Evolutionary conservation across 2,797 vertebrate species (phyloP), one percentile per base, ranked within the genome.

Genomic region (Microcaecilia unicolor): DNA sequence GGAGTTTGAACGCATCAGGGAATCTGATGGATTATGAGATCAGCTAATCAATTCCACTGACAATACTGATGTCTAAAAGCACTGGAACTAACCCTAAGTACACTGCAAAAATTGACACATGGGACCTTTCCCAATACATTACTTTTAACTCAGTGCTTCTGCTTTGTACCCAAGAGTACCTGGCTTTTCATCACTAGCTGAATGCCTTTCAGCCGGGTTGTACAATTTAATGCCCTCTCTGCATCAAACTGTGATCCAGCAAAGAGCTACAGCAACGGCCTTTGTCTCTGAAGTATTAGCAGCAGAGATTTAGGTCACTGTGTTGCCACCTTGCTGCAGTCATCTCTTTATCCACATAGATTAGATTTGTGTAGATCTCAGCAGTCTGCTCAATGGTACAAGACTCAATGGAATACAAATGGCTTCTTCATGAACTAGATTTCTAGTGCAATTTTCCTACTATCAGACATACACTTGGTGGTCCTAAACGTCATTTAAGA

Each of bases 1-100:
- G 63, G 55, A 74, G 84, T 80, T 89, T 83, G n/a, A 90, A 79
- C 78, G 85, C 82, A 81, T 75, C 75, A 73, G 73, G 75, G 77
- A 89, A 81, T 72, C 73, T 62, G 70, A 67, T 51, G 66, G 78
- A 81, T 79, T 67, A 86, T 84, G 78, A 84, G 81, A 82, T 68
- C 77, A 63, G 73, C 83, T 80, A 81, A 94, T 97, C 92, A 87
- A 96, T 96, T 89, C 64, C 67, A 74, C 68, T 58, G 87, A 89
- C 88, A 78, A 85, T 83, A 87, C 70, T 72, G 64, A 58, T 56
- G 74, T 81, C 85, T 89, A 81, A 89, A 85, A 89, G 84, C 81
- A 74, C 39, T 29, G 58, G 58, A 51, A 48, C 43, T 45, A 45
- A 62, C 59, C 49, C 64, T 59, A 74, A 70, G 71, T 39, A 76